Evolutionary conservation across 2,888 invertebrate species (phyloP), one percentile per base, ranked within the genome.

Genomic region (Trissolcus japonicus): DNA sequence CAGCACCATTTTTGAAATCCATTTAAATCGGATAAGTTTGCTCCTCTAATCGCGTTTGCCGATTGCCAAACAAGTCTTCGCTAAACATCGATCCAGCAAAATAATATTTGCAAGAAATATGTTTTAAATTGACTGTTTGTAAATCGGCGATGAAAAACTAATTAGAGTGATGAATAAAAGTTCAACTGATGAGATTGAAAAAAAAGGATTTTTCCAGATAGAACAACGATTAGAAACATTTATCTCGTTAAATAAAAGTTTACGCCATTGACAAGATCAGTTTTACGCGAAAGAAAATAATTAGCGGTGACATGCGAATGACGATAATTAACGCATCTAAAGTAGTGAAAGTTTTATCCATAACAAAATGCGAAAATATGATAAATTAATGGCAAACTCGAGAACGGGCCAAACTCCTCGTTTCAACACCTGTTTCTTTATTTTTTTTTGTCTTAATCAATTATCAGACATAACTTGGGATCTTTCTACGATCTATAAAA

Each of bases 341-440:
- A 68, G 73, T 60, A 68, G 77, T 77, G 77, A 73, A 77, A 77
- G 77, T 77, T 73, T 65, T 53, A 68, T 73, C 57, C 54, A 17
- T 61, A 63, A 13, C 53, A 73, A 51, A 51, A 68, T 68, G 60
- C 50, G 60, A 63, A 65, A 73, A 65, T 66, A 66, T 61, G 73
- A 78, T 73, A 61, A 73, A 68, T 68, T 63, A 61, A 51, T 51
- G 46, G 16, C 46, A 7, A 46, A 4, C 46, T 46, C 14, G 16
- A 46, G 46, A 7, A 16, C 35, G 35, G 9, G 9, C 14, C 46
- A 11, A 46, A 1, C 14, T 46, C 4, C 46, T 46, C 46, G 16
- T n/a, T 46, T 16, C 46, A 4, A 46, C 46, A 46, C n/a, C n/a
- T 14, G n/a, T 16, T 46, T 46, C 43, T 43, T 43, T 2, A 43